Percentiles rank a stretch among this genome's conserved stretches.
Conservation (phyloP, 2,113 vertebrate genomes). For the Apteryx mantelli region DNA sequence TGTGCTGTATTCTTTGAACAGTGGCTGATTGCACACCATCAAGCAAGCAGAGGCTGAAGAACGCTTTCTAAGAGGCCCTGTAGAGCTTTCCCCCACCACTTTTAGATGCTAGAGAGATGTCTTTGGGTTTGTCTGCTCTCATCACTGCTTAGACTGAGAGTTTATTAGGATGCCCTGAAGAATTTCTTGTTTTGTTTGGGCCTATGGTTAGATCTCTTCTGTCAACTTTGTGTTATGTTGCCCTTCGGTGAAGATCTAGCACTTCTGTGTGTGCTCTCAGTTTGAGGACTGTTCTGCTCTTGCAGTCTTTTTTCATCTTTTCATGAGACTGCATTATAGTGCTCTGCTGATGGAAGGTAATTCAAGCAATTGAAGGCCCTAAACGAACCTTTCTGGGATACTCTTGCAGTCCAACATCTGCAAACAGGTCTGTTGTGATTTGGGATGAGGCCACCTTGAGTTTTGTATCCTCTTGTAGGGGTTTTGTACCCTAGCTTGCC, state of each 20-base stretch:
- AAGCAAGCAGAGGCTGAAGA: neutral
- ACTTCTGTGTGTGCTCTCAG: neutral
- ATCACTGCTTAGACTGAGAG: neutral
- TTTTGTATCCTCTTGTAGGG: neutral
- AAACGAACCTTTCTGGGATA: neutral
- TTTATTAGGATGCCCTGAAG: neutral
- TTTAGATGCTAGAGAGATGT: accelerated
- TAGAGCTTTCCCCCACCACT: neutral
- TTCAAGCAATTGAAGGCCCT: neutral
- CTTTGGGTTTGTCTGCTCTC: neutral
- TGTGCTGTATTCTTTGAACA: neutral
- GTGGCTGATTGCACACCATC: neutral
- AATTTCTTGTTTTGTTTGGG: neutral
- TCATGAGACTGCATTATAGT: neutral
- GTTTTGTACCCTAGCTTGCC: neutral
- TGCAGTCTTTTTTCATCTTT: neutral
- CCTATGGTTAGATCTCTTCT: neutral
- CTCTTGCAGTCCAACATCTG: neutral
- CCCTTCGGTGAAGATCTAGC: neutral
- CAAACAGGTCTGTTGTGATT: neutral
- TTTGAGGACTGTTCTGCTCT: neutral
- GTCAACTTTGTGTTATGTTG: neutral
- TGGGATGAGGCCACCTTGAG: neutral
- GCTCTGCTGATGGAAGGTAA: neutral
- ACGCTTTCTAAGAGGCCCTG: neutral